Evolutionary conservation across 2,113 vertebrate species (phyloP), one percentile per base, ranked within the genome.

Genomic region (Strix uralensis): DNA sequence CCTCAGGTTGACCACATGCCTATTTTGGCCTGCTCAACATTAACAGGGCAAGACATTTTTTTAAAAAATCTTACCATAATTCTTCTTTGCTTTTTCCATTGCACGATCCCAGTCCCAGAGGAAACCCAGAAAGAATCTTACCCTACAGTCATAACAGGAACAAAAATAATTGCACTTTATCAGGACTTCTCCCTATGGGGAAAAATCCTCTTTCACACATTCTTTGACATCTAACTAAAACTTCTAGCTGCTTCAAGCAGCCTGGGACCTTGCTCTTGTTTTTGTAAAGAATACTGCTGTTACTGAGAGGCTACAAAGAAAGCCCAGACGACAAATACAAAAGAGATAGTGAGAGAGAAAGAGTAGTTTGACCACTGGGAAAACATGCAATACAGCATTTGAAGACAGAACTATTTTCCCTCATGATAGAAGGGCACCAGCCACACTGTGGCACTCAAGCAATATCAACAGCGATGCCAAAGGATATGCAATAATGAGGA

Each of bases 141-240:
- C 78, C 66, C 89, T 82, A 40, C 65, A 87, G 89, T 75, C 93
- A 81, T 87, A 91, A 91, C 73, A 95, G 40, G 44, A 96, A 81
- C 23, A 84, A 95, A 94, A 70, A 92, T 29, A 91, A 55, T 13
- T 75, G 36, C 49, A 49, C 10, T 94, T 91, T 81, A 88, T 78
- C 47, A 84, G 44, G 61, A 78, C 57, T 74, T 77, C 29, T 90
- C 65, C 21, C 61, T 16, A 1, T 40, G 44, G 47, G 40, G 38
- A 90, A 88, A 93, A 73, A 59, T 55, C 46, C 7, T 72, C 54
- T 81, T 89, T 77, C 46, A 78, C 1, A 1, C 59, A 74, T 89
- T 89, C 86, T 94, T 91, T 74, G 59, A 84, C 59, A 87, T 81
- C 44, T 62, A 91, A 89, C 36, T 23, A 91, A 95, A 94, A 91